Base-by-base conservation (phyloP, 1,140 invertebrate species). In the Helicoverpa zea region DNA sequence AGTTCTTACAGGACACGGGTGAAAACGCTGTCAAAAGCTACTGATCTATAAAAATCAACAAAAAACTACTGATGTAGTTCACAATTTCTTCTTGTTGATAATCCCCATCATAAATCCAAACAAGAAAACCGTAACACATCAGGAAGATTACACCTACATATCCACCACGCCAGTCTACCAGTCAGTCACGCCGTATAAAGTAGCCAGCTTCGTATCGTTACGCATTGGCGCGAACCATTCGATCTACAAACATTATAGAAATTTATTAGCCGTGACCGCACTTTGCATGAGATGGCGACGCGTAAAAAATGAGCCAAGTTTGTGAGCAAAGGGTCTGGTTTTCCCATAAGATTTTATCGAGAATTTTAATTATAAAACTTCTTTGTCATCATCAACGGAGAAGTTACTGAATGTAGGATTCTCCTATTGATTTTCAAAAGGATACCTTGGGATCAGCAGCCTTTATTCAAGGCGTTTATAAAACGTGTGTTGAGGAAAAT, bases 231-330 rank as follows among this genome's bases (percentile, higher is more conserved):
- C 35, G 29, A 75, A 29, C 73, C 54, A 61, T 61, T 75, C 35
- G 58, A 59, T 63, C 10, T 43, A 23, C 73, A 61, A 75, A 75
- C 58, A 75, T 61, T 61, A 74, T 74, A 12, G 18, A 5, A 59
- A 9, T 75, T 75, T 61, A 75, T 61, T 56, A 14, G 10, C 52
- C 73, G 73, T 73, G 70, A 73, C 70, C 10, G 30, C 10, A 73
- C 52, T 56, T 56, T 16, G 52, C n/a, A 51, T 56, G 52, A 30
- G 52, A 73, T 7, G 52, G 30, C 14, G 7, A 43, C 23, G 23
- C 29, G 68, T 11, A 75, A 35, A 80, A 75, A 75, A 58, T 13
- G 14, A 3, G 73, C 35, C 73, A 75, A 75, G 73, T 75, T 23
- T 3, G 18, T 23, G 13, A 18, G n/a, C 13, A 52, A 14, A 11